A percentile compares a stretch with the other conserved stretches of the same genome.
phyloP scores from a whole-genome alignment of 1,140 invertebrate genomes.

The Drosophila novamexicana region DNA sequence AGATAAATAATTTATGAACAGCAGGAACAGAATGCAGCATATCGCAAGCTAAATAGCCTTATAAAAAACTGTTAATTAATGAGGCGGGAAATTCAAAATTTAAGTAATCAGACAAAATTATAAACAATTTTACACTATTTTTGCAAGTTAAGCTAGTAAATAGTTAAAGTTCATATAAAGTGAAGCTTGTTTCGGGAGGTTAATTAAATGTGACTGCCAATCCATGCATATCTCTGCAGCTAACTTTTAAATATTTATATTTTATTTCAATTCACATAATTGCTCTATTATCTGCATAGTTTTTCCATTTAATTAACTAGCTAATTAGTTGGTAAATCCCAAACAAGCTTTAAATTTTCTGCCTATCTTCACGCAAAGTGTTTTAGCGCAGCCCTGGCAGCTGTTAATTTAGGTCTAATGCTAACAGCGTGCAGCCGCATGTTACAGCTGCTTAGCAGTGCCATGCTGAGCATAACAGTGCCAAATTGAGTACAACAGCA shows the following conservation, averaged over 20 bases:
- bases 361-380: neutral
- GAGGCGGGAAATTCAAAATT: neutral
- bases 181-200: too few species aligned
- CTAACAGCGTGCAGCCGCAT: constrained; percentile 36
- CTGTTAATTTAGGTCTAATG: constrained; percentile 64
- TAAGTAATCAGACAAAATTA: too few species aligned
- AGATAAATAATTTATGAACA: constrained; percentile 1
- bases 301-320: neutral
- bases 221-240: too few species aligned
- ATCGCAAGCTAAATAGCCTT: neutral
- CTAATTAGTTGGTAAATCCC: neutral
- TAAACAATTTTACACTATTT: too few species aligned
- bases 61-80: neutral
- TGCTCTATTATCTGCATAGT: too few species aligned
- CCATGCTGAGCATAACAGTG: constrained; percentile 28
- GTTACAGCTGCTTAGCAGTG: neutral
- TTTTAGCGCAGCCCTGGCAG: constrained; percentile 44
- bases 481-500: constrained; percentile 23
- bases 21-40: neutral
- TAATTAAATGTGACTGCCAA: too few species aligned
- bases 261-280: too few species aligned
- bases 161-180: too few species aligned
- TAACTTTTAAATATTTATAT: too few species aligned
- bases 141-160: too few species aligned
- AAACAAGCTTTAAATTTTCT: neutral